phyloP scores from a whole-genome alignment of 53 echinoderm and acorn worm genomes.

The Patiria pectinifera region DNA sequence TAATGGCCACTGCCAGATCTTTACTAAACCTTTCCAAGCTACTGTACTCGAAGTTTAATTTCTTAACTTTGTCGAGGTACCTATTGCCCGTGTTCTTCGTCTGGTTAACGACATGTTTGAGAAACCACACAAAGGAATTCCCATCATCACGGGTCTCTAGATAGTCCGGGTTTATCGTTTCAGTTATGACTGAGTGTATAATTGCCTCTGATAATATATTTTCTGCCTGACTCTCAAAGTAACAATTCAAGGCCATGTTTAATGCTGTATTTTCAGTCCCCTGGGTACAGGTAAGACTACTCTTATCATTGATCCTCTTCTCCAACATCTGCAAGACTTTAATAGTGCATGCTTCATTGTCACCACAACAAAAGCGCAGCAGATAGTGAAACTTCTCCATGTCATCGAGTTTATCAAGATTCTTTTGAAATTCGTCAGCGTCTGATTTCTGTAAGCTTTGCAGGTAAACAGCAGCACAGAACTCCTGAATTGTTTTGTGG shows the following conservation, averaged over 20 bases:
- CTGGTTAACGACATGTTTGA: background rate
- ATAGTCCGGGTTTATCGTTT: background rate
- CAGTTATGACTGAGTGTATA: too few relatives aligned
- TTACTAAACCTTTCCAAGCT: too few relatives aligned
- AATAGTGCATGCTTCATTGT: conserved; percentile 20
- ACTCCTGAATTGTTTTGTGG: conserved; percentile 30
- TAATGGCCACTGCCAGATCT: too few relatives aligned
- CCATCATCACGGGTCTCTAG: background rate
- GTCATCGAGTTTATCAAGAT: background rate
- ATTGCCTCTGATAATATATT: too few relatives aligned
- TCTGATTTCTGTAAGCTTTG: background rate
- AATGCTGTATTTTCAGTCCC: background rate
- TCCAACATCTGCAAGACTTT: background rate
- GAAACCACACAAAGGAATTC: background rate
- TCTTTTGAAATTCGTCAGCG: background rate
- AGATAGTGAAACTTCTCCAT: background rate
- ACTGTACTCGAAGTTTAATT: too few relatives aligned
- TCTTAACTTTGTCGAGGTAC: too few relatives aligned
- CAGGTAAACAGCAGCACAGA: conserved; percentile 28
- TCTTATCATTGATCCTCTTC: background rate
- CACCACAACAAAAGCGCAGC: conserved; percentile 41
- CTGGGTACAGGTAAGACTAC: background rate
- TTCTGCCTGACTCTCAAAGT: background rate
- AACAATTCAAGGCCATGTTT: conserved; percentile 7
- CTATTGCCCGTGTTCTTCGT: too few relatives aligned